These are phyloP conservation scores for Nasonia oneida DNA, from an alignment of 2,888 invertebrate genomes.

Conservation along the genomic window DNA sequence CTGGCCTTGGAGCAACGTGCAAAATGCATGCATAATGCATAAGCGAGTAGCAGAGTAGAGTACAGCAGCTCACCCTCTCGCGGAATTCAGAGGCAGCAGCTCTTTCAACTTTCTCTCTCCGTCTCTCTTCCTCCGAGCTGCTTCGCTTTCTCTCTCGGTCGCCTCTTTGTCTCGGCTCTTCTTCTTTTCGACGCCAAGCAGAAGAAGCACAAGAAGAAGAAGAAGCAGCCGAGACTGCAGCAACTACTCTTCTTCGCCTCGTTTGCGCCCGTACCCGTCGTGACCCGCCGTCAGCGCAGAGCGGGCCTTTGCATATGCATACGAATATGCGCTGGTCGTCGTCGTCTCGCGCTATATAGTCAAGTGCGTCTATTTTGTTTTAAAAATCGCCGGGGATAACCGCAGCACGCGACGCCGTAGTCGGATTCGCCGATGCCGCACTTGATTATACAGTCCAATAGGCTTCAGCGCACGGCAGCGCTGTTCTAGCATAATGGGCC, in stretches of 20 bases:
- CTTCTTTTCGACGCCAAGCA: slow-evolving; percentile 39
- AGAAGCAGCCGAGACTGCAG: background rate
- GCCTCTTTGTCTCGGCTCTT: slow-evolving; percentile 52
- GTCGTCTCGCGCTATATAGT: background rate
- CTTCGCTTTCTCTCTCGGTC: slow-evolving; percentile 22
- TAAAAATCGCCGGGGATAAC: background rate
- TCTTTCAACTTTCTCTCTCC: slow-evolving; percentile 21
- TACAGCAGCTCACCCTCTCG: slow-evolving; percentile 42
- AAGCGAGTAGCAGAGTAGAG: slow-evolving; percentile 38
- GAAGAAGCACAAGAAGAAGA: background rate
- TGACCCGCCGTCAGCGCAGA: background rate
- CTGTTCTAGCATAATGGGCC: background rate
- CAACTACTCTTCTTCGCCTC: background rate
- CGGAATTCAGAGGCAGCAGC: slow-evolving; percentile 47
- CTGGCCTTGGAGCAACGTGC: slow-evolving; percentile 43
- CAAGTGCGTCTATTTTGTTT: background rate
- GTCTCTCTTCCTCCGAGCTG: slow-evolving; percentile 47
- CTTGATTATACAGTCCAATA: background rate
- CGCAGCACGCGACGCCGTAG: background rate
- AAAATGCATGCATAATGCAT: slow-evolving; percentile 59
- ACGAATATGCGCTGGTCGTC: background rate
- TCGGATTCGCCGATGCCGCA: background rate
- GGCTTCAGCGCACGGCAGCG: slow-evolving; percentile 1
- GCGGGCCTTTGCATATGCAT: background rate
- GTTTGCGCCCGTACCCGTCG: background rate